Evolutionary conservation across 2,113 vertebrate species (phyloP).

Genomic region (Rhadina sibilatrix): DNA sequence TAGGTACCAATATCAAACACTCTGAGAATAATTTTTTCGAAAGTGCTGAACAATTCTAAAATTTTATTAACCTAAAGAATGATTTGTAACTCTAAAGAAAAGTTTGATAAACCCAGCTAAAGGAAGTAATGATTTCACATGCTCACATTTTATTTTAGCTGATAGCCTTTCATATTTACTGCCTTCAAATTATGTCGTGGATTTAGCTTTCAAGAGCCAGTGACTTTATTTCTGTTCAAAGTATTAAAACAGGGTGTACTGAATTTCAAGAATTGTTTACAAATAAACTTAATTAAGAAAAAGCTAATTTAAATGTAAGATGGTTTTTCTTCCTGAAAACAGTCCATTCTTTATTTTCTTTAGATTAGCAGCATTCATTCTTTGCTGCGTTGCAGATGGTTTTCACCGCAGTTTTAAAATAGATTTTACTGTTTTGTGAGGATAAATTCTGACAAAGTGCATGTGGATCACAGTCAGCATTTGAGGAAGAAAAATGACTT

Average conservation of each 20-base stretch:
- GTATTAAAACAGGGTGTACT: not conserved
- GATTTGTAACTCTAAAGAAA: not conserved
- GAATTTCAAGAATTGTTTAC: not conserved
- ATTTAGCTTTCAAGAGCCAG: not conserved
- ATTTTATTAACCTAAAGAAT: not conserved
- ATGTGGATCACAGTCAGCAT: not conserved
- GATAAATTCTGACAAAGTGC: not conserved
- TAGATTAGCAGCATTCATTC: not conserved
- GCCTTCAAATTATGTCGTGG: not conserved
- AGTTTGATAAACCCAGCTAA: not conserved
- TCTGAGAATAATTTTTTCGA: not conserved
- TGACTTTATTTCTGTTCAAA: not conserved
- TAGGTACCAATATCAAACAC: not conserved
- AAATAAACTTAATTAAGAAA: not conserved
- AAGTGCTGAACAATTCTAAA: not conserved
- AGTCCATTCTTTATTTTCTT: not conserved
- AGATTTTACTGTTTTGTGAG: not conserved
- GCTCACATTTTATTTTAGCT: not conserved
- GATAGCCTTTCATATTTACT: not conserved
- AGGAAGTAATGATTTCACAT: not conserved
- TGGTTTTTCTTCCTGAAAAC: not conserved
- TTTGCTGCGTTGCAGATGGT: not conserved
- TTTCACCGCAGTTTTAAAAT: not conserved
- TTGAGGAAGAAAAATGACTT: not conserved
- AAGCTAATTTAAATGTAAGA: not conserved